Evolutionary conservation across 2,888 invertebrate species (phyloP).

Genomic region (Cetonia aurata): DNA sequence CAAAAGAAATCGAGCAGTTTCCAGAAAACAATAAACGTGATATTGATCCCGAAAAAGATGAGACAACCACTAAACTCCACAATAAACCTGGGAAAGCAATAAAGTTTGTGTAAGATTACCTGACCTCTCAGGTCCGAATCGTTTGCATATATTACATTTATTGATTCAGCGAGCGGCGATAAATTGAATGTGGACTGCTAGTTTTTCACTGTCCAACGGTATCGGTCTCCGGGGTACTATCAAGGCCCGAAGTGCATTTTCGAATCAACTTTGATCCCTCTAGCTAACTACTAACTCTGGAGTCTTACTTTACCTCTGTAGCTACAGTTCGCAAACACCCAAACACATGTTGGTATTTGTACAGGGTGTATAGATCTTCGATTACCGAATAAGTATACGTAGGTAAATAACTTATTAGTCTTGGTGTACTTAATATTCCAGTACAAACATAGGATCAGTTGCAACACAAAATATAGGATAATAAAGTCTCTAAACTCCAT

Average conservation of each 20-base stretch:
- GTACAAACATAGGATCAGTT: too few species aligned
- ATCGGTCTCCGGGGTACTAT: conserved; percentile 62
- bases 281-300: conserved; percentile 51
- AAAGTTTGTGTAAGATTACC: conserved; percentile 58
- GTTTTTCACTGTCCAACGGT: conserved; percentile 64
- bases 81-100: conserved; percentile 48
- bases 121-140: conserved; percentile 58
- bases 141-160: conserved; percentile 62
- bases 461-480: too few species aligned
- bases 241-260: conserved; percentile 61
- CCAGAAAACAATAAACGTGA: conserved; percentile 17
- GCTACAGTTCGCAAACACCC: conserved; percentile 12
- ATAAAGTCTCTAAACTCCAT: too few species aligned
- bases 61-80: conserved; percentile 40
- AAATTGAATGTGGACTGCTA: conserved; percentile 64
- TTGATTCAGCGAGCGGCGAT: conserved; percentile 60
- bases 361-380: too few species aligned
- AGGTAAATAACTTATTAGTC: too few species aligned
- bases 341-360: not conserved
- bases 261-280: conserved; percentile 58
- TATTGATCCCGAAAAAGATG: conserved; percentile 18
- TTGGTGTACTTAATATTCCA: too few species aligned
- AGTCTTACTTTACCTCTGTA: conserved; percentile 26
- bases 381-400: too few species aligned
- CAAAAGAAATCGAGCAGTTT: conserved; percentile 1